Percentiles rank a stretch among this genome's conserved stretches.
phyloP scores from a whole-genome alignment of 2,113 vertebrate species.

The Lamprologus ornatipinnis region DNA sequence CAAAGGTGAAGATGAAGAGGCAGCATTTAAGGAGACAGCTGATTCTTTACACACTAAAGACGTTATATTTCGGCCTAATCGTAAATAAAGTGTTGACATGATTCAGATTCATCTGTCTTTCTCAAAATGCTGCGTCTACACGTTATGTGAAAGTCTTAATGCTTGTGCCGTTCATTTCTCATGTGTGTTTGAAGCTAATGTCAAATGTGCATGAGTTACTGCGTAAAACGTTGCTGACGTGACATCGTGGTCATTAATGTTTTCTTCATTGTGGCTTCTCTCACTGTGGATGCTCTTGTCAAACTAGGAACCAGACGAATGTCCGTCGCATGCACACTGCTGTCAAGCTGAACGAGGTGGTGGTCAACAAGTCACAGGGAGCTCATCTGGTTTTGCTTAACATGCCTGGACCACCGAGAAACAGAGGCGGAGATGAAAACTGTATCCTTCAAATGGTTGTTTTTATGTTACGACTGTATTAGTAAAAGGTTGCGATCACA shows the following conservation, averaged over 20 bases:
- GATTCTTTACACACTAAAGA: not conserved
- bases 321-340: constrained; percentile 97
- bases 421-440: constrained; percentile 89
- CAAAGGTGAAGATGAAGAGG: not conserved
- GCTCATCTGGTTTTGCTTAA: constrained; percentile 93
- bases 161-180: not conserved
- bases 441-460: constrained; percentile 82
- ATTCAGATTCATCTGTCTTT: not conserved
- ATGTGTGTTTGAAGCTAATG: not conserved
- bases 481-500: not conserved
- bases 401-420: constrained; percentile 92
- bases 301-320: constrained; percentile 87
- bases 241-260: not conserved
- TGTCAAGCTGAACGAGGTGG: constrained; percentile 88
- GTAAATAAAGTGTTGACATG: not conserved
- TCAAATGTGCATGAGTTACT: not conserved
- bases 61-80: not conserved
- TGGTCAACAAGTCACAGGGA: constrained; percentile 86
- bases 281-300: not conserved
- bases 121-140: constrained; percentile 24
- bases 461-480: not conserved
- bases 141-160: not conserved
- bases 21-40: constrained; percentile 4
- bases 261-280: not conserved
- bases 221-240: not conserved